Evolutionary conservation across 2,888 invertebrate genomes (phyloP).

Genomic region (Acanthosoma haemorrhoidale): DNA sequence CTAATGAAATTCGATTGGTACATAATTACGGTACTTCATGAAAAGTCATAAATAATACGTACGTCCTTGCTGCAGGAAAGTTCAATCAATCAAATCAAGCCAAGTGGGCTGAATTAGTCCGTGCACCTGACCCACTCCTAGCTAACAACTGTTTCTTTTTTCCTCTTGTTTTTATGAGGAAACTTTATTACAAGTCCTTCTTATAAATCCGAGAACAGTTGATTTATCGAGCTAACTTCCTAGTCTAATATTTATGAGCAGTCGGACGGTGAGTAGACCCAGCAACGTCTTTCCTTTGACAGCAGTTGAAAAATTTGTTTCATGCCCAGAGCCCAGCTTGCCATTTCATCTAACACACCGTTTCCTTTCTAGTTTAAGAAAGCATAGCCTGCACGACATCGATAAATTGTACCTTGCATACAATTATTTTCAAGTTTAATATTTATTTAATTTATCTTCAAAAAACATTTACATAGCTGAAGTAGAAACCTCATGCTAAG

Average conservation of each 20-base stretch:
- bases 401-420: not conserved
- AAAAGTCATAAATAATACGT: not conserved
- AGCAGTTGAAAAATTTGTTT: not conserved
- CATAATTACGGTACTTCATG: not conserved
- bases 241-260: not conserved
- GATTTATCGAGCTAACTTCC: slow-evolving; percentile 4
- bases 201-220: not conserved
- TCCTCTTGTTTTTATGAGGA: not conserved
- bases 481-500: too few species aligned
- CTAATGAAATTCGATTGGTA: not conserved
- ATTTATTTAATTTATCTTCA: too few species aligned
- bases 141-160: not conserved
- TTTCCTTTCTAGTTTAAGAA: not conserved
- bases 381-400: not conserved
- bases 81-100: not conserved
- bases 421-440: not conserved
- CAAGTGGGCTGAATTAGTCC: not conserved
- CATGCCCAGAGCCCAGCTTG: not conserved
- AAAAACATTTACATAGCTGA: too few species aligned
- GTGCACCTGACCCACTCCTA: not conserved
- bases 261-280: not conserved
- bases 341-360: not conserved
- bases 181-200: not conserved
- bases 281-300: not conserved
- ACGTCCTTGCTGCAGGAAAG: not conserved